Conservation (phyloP, 2,888 invertebrate species). For the Drosophila fungiperda region DNA sequence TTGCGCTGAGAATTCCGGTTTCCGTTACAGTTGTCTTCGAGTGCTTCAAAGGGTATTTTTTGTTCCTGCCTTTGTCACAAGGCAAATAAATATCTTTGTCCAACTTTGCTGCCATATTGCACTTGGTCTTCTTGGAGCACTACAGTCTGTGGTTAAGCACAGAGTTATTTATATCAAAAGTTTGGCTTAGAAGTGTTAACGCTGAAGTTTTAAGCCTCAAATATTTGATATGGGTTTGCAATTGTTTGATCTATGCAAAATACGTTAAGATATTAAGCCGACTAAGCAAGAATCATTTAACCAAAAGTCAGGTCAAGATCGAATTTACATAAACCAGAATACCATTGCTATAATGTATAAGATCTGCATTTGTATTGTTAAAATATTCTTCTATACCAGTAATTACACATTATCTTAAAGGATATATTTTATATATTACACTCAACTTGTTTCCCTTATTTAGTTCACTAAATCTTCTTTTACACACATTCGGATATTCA, state of each 20-base stretch:
- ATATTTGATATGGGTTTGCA: slow-evolving; percentile 36
- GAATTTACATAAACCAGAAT: not conserved
- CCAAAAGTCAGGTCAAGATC: not conserved
- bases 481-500: not conserved
- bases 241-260: not conserved
- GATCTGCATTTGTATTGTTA: not conserved
- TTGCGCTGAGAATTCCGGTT: slow-evolving; percentile 78
- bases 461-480: not conserved
- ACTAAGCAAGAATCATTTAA: slow-evolving; percentile 11
- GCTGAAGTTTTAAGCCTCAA: slow-evolving; percentile 9
- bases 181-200: slow-evolving; percentile 31
- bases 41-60: slow-evolving; percentile 48
- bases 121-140: slow-evolving; percentile 22
- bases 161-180: slow-evolving; percentile 49
- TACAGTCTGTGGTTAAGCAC: slow-evolving; percentile 35
- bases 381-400: not conserved
- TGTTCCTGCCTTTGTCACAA: slow-evolving; percentile 49
- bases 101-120: slow-evolving; percentile 56
- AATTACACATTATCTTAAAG: not conserved
- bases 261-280: slow-evolving; percentile 2
- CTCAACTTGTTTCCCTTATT: not conserved
- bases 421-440: not conserved
- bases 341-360: not conserved
- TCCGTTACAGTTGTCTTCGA: slow-evolving; percentile 78
- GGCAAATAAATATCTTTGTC: slow-evolving; percentile 46